Conservation (phyloP, 2,113 vertebrate genomes). For the Bucco capensis region DNA sequence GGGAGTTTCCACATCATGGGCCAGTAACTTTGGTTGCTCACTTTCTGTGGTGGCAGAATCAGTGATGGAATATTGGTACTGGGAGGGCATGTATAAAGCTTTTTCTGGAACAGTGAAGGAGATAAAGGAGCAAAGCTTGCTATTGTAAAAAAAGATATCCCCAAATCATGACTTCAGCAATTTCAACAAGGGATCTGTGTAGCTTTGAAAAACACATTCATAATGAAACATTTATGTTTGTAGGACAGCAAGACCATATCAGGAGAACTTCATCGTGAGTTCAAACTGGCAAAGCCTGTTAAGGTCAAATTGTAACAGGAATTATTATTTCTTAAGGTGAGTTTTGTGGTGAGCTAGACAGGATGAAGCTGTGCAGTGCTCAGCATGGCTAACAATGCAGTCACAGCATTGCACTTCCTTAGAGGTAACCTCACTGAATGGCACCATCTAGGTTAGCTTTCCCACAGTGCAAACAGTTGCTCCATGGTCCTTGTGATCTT, state of each 20-base stretch:
- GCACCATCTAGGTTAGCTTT: neutral
- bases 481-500: neutral
- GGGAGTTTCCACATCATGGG: neutral
- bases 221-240: neutral
- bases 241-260: neutral
- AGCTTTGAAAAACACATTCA: neutral
- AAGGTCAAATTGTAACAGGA: neutral
- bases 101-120: neutral
- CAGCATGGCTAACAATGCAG: neutral
- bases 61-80: neutral
- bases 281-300: neutral
- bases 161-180: neutral
- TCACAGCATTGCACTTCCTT: neutral
- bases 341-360: neutral
- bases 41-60: neutral
- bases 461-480: neutral
- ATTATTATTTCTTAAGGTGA: neutral
- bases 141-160: neutral
- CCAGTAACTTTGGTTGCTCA: neutral
- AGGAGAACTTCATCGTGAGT: neutral
- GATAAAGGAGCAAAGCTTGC: neutral
- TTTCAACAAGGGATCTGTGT: neutral
- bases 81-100: neutral
- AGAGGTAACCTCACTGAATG: neutral
- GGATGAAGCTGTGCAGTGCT: neutral